A percentile compares a stretch with the other conserved stretches of the same genome.
These are phyloP conservation scores for Timandra comae DNA, from an alignment of 2,888 invertebrate species.

Conservation along the genomic window DNA sequence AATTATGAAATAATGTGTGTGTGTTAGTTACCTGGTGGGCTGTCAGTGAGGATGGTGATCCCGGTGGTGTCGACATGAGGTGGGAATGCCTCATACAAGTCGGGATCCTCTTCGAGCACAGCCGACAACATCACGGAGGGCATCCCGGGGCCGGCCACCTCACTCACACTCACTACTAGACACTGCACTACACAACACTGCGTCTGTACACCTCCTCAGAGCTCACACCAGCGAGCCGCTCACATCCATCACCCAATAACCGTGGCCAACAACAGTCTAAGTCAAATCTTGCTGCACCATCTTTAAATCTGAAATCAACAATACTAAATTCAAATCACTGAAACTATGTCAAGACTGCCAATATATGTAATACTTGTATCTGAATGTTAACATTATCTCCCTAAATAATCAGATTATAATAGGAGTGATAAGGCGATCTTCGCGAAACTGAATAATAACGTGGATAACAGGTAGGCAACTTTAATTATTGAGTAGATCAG, in stretches of 20 bases:
- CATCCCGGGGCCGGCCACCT: conserved; percentile 61
- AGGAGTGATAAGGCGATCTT: conserved; percentile 41
- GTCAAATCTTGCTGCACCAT: conserved; percentile 78
- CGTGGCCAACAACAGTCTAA: conserved; percentile 48
- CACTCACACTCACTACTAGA: conserved; percentile 53
- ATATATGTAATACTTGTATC: conserved; percentile 36
- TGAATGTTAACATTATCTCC: conserved; percentile 44
- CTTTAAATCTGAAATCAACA: conserved; percentile 68
- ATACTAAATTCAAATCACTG: conserved; percentile 43
- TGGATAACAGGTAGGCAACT: conserved; percentile 28
- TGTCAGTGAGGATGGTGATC: conserved; percentile 83
- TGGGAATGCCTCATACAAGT: conserved; percentile 87
- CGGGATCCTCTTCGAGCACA: conserved; percentile 84
- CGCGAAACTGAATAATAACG: conserved; percentile 43
- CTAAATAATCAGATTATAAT: conserved; percentile 42
- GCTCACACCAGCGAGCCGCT: conserved; percentile 60
- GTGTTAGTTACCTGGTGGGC: conserved; percentile 67
- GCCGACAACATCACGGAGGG: conserved; percentile 84
- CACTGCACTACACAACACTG: conserved; percentile 50
- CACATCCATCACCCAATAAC: conserved; percentile 51
- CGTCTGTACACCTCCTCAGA: conserved; percentile 45
- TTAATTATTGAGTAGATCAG: conserved; percentile 67
- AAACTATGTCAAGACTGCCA: conserved; percentile 36
- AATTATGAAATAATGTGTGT: neutral
- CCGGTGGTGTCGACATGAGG: conserved; percentile 88